Conservation (phyloP, 1,140 invertebrate species). For the Nymphalis io region DNA sequence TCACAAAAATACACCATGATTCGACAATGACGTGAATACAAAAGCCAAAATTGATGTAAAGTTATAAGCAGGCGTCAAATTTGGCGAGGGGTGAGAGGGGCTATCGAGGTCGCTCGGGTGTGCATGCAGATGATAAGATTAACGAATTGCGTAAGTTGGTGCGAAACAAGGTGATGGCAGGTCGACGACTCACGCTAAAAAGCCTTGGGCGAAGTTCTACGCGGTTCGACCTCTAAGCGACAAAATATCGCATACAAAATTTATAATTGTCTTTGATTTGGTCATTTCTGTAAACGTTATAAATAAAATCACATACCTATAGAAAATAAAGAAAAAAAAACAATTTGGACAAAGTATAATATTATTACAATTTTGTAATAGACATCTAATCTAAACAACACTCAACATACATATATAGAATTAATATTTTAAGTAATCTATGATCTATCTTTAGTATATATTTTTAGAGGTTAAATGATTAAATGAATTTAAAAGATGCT, state of each 20-base stretch:
- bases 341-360: not conserved
- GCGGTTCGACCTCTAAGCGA: conserved; percentile 67
- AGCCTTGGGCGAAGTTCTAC: conserved; percentile 73
- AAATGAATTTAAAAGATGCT: too few relatives aligned
- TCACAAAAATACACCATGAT: not conserved
- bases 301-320: not conserved
- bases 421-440: too few relatives aligned
- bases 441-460: too few relatives aligned
- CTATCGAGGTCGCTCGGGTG: conserved; percentile 65
- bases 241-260: conserved; percentile 58
- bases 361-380: too few relatives aligned
- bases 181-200: conserved; percentile 66
- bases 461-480: too few relatives aligned
- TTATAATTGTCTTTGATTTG: conserved; percentile 27
- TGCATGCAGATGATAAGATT: conserved; percentile 78
- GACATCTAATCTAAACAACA: too few relatives aligned
- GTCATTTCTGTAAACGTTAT: not conserved
- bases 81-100: conserved; percentile 69
- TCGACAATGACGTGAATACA: conserved; percentile 10
- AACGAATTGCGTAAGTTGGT: conserved; percentile 77
- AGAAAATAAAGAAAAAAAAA: not conserved
- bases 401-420: too few relatives aligned
- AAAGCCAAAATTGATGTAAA: conserved; percentile 42
- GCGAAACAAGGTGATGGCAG: conserved; percentile 75
- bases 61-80: conserved; percentile 37